These are phyloP conservation scores for Drosophila biarmipes DNA, from an alignment of 1,140 invertebrate genomes.

Conservation along the genomic window DNA sequence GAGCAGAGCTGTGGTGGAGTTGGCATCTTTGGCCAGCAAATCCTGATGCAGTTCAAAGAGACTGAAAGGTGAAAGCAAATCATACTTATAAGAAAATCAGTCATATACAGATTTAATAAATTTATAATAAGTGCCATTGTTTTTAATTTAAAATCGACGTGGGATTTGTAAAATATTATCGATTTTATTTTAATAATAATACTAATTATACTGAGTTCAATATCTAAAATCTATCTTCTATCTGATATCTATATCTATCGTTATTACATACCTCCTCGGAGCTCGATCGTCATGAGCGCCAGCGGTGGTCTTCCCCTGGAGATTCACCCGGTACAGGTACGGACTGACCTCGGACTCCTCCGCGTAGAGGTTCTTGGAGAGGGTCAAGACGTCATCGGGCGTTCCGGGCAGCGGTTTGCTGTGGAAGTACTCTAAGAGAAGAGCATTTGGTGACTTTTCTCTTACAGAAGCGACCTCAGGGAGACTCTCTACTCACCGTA, in stretches of 20 bases:
- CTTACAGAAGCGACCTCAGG: not conserved
- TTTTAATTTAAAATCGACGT: not conserved
- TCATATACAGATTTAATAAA: too few relatives aligned
- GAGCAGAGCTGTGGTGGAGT: constrained; percentile 88
- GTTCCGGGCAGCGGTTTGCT: constrained; percentile 53
- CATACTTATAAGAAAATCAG: not conserved
- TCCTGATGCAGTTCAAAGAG: constrained; percentile 73
- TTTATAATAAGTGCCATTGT: not conserved
- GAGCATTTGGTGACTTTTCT: not conserved
- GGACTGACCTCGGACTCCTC: constrained; percentile 63
- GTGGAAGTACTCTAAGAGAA: constrained; percentile 65
- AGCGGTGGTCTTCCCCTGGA: constrained; percentile 89
- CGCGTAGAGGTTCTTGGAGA: constrained; percentile 61
- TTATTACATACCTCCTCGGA: constrained; percentile 87
- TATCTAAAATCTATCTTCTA: too few relatives aligned
- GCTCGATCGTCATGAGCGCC: constrained; percentile 88
- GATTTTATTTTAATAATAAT: too few relatives aligned
- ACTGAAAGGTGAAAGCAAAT: constrained; percentile 20
- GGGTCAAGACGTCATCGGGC: constrained; percentile 62
- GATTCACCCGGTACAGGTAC: constrained; percentile 69
- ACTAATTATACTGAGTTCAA: too few relatives aligned
- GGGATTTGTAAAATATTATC: too few relatives aligned
- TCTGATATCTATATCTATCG: too few relatives aligned
- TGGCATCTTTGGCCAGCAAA: constrained; percentile 63
- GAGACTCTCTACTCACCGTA: constrained; percentile 56